phyloP scores from a whole-genome alignment of 2,888 invertebrate genomes.

The Drosophila neotestacea region DNA sequence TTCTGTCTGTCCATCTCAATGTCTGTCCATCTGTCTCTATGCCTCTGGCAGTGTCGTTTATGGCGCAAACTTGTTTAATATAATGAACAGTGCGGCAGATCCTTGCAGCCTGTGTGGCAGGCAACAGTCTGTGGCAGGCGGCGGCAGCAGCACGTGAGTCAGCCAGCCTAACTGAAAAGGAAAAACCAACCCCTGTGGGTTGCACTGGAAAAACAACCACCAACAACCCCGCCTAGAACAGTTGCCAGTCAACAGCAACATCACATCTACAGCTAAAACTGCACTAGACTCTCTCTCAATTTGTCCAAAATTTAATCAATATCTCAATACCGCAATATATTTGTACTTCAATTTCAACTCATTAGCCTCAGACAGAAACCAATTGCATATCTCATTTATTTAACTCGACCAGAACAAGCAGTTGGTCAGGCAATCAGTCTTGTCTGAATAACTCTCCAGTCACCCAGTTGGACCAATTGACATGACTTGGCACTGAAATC shows the following conservation, averaged over 20 bases:
- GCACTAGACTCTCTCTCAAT: slow-evolving; percentile 42
- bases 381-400: slow-evolving; percentile 54
- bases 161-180: slow-evolving; percentile 38
- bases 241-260: slow-evolving; percentile 13
- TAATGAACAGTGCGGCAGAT: slow-evolving; percentile 70
- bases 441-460: neutral
- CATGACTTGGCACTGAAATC: neutral
- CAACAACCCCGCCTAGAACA: slow-evolving; percentile 31
- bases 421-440: slow-evolving; percentile 32
- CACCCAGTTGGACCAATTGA: slow-evolving; percentile 8
- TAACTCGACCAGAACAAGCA: slow-evolving; percentile 57
- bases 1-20: slow-evolving; percentile 23
- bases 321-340: slow-evolving; percentile 20
- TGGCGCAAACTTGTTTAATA: slow-evolving; percentile 80
- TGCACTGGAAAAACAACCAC: slow-evolving; percentile 73
- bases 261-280: slow-evolving; percentile 10
- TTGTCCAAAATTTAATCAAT: slow-evolving; percentile 47
- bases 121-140: slow-evolving; percentile 7
- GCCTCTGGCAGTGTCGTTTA: slow-evolving; percentile 72
- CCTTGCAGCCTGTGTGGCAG: slow-evolving; percentile 45
- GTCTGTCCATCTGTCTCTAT: slow-evolving; percentile 26
- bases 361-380: slow-evolving; percentile 36
- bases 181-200: slow-evolving; percentile 65
- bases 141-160: slow-evolving; percentile 72
- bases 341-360: slow-evolving; percentile 34